Evolutionary conservation across 2,797 vertebrate species (phyloP).

Genomic region (Monodelphis domestica): DNA sequence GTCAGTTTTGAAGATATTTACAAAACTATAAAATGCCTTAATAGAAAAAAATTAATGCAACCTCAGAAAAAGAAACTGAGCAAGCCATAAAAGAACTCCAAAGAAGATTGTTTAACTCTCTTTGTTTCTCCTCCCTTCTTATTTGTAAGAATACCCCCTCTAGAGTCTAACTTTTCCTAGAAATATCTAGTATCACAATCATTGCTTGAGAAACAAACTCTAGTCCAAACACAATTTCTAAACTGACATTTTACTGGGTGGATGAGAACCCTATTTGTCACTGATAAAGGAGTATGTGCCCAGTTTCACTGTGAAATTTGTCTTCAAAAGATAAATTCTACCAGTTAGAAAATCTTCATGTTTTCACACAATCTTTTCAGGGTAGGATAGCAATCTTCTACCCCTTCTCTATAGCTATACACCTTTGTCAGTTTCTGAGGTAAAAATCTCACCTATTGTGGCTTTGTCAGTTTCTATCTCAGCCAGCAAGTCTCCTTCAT

Average conservation of each 20-base stretch:
- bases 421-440: constrained; percentile 59
- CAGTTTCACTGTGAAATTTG: constrained; percentile 36
- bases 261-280: not conserved
- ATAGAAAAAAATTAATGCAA: not conserved
- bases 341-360: constrained; percentile 44
- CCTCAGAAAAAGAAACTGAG: not conserved
- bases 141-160: not conserved
- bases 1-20: not conserved
- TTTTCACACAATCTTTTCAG: constrained; percentile 43
- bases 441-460: constrained; percentile 91
- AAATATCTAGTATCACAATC: constrained; percentile 17
- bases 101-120: constrained; percentile 3
- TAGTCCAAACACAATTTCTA: constrained; percentile 38
- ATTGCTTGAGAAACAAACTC: constrained; percentile 38
- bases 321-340: constrained; percentile 49
- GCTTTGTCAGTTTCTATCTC: constrained; percentile 99
- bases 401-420: constrained; percentile 58
- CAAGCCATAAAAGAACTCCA: not conserved
- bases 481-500: constrained; percentile 96
- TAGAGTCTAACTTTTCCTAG: constrained; percentile 19
- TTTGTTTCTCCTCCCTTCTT: not conserved
- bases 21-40: not conserved
- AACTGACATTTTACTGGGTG: not conserved
- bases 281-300: not conserved
- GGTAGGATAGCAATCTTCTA: constrained; percentile 52